A percentile compares a stretch with the other conserved stretches of the same genome.
phyloP scores from a whole-genome alignment of 2,113 vertebrate genomes.

The Amblyopsis rosae region DNA sequence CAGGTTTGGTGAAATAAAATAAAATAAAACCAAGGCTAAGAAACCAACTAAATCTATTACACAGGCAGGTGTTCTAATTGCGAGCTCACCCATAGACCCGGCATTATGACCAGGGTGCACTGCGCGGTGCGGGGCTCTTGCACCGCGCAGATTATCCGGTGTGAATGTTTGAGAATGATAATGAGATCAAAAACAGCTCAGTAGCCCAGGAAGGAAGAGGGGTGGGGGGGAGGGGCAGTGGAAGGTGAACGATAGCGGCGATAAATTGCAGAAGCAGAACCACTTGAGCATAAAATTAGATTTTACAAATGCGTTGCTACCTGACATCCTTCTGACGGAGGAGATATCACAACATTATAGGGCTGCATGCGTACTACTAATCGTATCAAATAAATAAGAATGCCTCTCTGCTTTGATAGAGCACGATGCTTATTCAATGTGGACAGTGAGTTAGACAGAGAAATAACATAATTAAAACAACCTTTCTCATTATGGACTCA shows the following conservation, averaged over 20 bases:
- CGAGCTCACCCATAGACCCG: slow-evolving; percentile 49
- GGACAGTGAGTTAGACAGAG: slow-evolving; percentile 46
- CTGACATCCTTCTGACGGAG: slow-evolving; percentile 80
- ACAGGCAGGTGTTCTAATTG: slow-evolving; percentile 50
- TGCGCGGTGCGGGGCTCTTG: slow-evolving; percentile 6
- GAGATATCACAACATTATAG: slow-evolving; percentile 76
- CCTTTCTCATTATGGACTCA: slow-evolving; percentile 60
- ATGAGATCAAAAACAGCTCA: slow-evolving; percentile 76
- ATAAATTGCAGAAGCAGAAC: slow-evolving; percentile 80
- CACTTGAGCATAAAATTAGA: slow-evolving; percentile 87
- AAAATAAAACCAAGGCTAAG: neutral
- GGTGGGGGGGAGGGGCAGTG: slow-evolving; percentile 44
- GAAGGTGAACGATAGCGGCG: slow-evolving; percentile 66
- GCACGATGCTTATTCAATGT: slow-evolving; percentile 45
- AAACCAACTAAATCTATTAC: slow-evolving; percentile 1
- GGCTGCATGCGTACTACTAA: slow-evolving; percentile 74
- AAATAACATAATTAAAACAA: slow-evolving; percentile 73
- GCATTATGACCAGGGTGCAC: slow-evolving; percentile 61
- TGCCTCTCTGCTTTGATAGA: slow-evolving; percentile 54
- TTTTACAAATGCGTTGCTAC: slow-evolving; percentile 86
- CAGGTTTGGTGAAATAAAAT: slow-evolving; percentile 16
- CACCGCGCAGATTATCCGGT: slow-evolving; percentile 69
- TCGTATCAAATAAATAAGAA: slow-evolving; percentile 78
- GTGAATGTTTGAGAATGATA: slow-evolving; percentile 79
- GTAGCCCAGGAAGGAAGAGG: slow-evolving; percentile 63